Conservation (phyloP, 2,888 invertebrate species). For the Philopedon plagiatum region DNA sequence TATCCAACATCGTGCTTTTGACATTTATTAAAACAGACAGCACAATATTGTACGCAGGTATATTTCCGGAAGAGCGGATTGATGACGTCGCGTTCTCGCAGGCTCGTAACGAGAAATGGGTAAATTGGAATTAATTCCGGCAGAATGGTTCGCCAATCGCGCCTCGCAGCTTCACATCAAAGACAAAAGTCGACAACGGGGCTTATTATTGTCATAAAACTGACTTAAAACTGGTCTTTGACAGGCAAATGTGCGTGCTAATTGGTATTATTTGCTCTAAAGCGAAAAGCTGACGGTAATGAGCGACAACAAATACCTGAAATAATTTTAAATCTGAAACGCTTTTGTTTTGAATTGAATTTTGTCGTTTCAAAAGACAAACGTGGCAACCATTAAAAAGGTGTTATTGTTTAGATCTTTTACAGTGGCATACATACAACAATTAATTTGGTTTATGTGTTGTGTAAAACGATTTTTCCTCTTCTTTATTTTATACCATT, state of each 20-base stretch:
- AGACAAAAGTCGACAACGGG: slow-evolving; percentile 65
- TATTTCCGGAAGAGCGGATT: slow-evolving; percentile 56
- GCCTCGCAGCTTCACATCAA: slow-evolving; percentile 64
- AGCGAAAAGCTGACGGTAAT: slow-evolving; percentile 49
- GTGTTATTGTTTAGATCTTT: slow-evolving; percentile 26
- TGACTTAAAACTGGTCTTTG: slow-evolving; percentile 64
- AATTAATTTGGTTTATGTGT: slow-evolving; percentile 2
- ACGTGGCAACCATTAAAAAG: slow-evolving; percentile 15
- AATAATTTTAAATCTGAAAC: slow-evolving; percentile 39
- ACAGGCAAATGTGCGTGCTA: slow-evolving; percentile 62
- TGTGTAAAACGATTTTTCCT: neutral
- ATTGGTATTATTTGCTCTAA: slow-evolving; percentile 64
- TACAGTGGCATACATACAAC: neutral
- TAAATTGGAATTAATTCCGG: slow-evolving; percentile 66
- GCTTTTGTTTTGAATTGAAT: slow-evolving; percentile 34
- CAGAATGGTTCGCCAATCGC: slow-evolving; percentile 60
- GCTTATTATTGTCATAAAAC: slow-evolving; percentile 65
- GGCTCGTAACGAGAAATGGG: slow-evolving; percentile 58
- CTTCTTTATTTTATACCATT: neutral
- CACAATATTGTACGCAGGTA: slow-evolving; percentile 48
- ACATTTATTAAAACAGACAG: slow-evolving; percentile 54
- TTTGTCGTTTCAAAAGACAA: slow-evolving; percentile 17
- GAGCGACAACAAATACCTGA: slow-evolving; percentile 45
- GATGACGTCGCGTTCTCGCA: slow-evolving; percentile 36
- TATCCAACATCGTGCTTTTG: slow-evolving; percentile 35